Percentiles rank a stretch among this genome's conserved stretches.
phyloP scores from a whole-genome alignment of 2,888 invertebrate species.

The Philopedon plagiatum region DNA sequence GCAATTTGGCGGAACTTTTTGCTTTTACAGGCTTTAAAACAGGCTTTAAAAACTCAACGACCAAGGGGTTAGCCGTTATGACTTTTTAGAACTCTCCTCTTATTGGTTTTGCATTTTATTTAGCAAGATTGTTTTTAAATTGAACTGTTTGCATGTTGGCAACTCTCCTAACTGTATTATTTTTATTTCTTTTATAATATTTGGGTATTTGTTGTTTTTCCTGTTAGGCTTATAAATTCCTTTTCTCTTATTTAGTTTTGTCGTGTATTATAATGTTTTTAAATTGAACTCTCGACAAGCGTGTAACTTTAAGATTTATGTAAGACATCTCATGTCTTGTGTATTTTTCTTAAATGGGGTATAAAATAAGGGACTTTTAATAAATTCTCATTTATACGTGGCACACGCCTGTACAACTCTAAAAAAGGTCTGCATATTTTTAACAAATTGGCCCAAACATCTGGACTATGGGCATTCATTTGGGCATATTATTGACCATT shows the following conservation, averaged over 20 bases:
- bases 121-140: conserved; percentile 54
- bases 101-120: conserved; percentile 48
- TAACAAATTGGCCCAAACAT: conserved; percentile 38
- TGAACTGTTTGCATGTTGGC: conserved; percentile 36
- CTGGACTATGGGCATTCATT: conserved; percentile 40
- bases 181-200: conserved; percentile 9
- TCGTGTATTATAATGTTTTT: too few species aligned
- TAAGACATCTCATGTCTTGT: conserved; percentile 21
- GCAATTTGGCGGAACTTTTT: conserved; percentile 44
- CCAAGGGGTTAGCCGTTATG: conserved; percentile 42
- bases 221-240: too few species aligned
- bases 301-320: conserved; percentile 19
- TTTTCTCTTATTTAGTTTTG: too few species aligned
- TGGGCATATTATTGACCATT: conserved; percentile 47
- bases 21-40: conserved; percentile 38
- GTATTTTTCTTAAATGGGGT: conserved; percentile 35
- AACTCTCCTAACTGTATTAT: conserved; percentile 24
- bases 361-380: conserved; percentile 16
- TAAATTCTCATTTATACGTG: conserved; percentile 15
- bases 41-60: conserved; percentile 35
- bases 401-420: conserved; percentile 33
- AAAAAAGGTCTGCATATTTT: conserved; percentile 25
- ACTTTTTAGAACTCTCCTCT: conserved; percentile 28
- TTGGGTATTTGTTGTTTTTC: too few species aligned
- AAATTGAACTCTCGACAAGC: too few species aligned